Evolutionary conservation across 2,888 invertebrate genomes (phyloP), one percentile per base, ranked within the genome.

Genomic region (Epiblema foenella): DNA sequence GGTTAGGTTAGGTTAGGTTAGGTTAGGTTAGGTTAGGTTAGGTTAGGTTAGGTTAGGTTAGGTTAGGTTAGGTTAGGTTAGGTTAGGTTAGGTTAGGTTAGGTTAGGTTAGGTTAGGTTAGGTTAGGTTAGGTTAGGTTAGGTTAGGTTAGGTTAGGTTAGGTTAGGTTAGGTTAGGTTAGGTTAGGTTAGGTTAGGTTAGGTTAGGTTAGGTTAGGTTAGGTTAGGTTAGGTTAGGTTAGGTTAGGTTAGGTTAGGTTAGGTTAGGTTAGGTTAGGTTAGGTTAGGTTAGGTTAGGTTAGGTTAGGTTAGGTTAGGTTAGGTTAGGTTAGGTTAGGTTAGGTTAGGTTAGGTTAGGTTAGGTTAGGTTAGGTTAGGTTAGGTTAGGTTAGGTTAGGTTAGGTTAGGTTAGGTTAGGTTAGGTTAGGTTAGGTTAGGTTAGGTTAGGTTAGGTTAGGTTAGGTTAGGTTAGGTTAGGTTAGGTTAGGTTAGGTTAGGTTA

Each of bases 61-160:
- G 56, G 56, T 57, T 57, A 57, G 56, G 56, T 57, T 57, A 57
- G 56, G 56, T 57, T 57, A 57, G 56, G 56, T 57, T 57, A 57
- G 56, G 56, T 57, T 57, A 57, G 56, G 56, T 57, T 57, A 57
- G 56, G 56, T 57, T 57, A 57, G 56, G 56, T 57, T 57, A 57
- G 56, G 56, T 57, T 57, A 57, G 56, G 56, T 57, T 57, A 57
- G 56, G 56, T 57, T 57, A 57, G 56, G 56, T 57, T 57, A 57
- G 56, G 56, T 57, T 57, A 57, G 69, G 69, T 69, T 69, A 69
- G 69, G 63, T 69, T 69, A 69, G 69, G 69, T 69, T 69, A 69
- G 69, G 69, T 69, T 69, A 69, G 69, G 69, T 69, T 69, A 69
- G 69, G 69, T 69, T 69, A 69, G 69, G 69, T 69, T 69, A 69